Evolutionary conservation across 2,113 vertebrate genomes (phyloP).

Genomic region (Prochilodus magdalenae): DNA sequence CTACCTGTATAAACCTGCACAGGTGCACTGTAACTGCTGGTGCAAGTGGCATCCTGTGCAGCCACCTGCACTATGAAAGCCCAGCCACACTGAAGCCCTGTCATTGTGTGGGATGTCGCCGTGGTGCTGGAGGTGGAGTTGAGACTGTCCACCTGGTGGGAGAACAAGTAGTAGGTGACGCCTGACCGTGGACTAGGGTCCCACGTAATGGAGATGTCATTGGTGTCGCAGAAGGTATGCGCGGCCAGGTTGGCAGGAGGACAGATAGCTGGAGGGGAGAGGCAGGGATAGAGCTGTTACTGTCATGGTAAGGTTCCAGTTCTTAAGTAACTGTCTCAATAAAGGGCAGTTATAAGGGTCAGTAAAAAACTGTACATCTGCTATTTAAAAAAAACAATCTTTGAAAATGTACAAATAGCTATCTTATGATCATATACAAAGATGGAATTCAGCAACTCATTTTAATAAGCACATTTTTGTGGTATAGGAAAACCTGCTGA

Average conservation of each 20-base stretch:
- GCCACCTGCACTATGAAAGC: slow-evolving; percentile 52
- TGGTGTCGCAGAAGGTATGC: slow-evolving; percentile 64
- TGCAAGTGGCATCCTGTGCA: slow-evolving; percentile 66
- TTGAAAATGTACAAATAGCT: too few species aligned
- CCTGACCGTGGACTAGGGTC: slow-evolving; percentile 54
- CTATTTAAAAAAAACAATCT: too few species aligned
- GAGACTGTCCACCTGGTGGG: slow-evolving; percentile 31
- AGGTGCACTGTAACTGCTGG: slow-evolving; percentile 61
- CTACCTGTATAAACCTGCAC: slow-evolving; percentile 69
- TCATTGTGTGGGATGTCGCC: slow-evolving; percentile 55
- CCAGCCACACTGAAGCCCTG: slow-evolving; percentile 65
- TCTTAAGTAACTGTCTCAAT: too few species aligned
- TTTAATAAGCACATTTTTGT: too few species aligned
- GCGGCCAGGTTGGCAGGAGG: slow-evolving; percentile 64
- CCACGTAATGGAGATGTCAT: slow-evolving; percentile 73
- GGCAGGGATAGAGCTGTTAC: background rate
- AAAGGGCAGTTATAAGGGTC: too few species aligned
- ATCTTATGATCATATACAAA: too few species aligned
- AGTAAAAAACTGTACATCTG: too few species aligned
- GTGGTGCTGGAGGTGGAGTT: slow-evolving; percentile 50
- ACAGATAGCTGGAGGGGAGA: slow-evolving; percentile 69
- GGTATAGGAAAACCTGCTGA: too few species aligned
- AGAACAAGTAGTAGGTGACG: slow-evolving; percentile 63
- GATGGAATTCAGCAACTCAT: too few species aligned
- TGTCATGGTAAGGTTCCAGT: background rate